Evolutionary conservation across 2,797 vertebrate species (phyloP).

Genomic region (Stomatorhinus walkeri): DNA sequence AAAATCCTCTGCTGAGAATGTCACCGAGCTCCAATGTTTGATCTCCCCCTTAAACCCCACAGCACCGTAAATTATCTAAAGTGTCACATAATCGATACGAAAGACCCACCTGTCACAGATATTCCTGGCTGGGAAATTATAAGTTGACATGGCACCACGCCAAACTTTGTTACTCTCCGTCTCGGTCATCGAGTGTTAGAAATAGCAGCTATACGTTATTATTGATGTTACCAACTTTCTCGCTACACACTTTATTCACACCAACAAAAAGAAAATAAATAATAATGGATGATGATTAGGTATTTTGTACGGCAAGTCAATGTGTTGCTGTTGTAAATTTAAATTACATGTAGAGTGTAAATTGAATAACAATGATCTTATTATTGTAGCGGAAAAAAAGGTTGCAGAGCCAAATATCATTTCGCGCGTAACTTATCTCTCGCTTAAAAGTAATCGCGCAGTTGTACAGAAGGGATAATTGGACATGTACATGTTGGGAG

Average conservation of each 20-base stretch:
- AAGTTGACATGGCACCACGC: constrained; percentile 58
- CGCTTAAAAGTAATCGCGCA: background rate
- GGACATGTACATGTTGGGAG: constrained; percentile 16
- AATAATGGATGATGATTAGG: background rate
- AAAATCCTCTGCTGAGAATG: background rate
- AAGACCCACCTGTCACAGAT: constrained; percentile 76
- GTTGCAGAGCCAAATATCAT: background rate
- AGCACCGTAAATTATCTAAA: constrained; percentile 65
- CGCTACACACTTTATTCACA: background rate
- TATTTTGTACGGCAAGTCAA: background rate
- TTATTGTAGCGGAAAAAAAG: background rate
- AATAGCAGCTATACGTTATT: background rate
- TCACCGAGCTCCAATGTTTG: background rate
- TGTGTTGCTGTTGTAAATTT: background rate
- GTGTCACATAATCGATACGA: constrained; percentile 84
- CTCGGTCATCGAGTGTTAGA: background rate
- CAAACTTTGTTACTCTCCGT: constrained; percentile 37
- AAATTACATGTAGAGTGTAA: background rate
- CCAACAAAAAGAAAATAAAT: background rate
- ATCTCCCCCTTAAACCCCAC: constrained; percentile 46
- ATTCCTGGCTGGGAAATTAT: constrained; percentile 57
- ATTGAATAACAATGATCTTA: constrained; percentile 3
- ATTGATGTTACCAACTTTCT: background rate
- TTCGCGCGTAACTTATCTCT: background rate
- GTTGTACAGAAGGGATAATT: constrained; percentile 28